A percentile compares a stretch with the other conserved stretches of the same genome.
Conservation (phyloP, 2,113 vertebrate genomes). For the Prietella phreatophila region DNA sequence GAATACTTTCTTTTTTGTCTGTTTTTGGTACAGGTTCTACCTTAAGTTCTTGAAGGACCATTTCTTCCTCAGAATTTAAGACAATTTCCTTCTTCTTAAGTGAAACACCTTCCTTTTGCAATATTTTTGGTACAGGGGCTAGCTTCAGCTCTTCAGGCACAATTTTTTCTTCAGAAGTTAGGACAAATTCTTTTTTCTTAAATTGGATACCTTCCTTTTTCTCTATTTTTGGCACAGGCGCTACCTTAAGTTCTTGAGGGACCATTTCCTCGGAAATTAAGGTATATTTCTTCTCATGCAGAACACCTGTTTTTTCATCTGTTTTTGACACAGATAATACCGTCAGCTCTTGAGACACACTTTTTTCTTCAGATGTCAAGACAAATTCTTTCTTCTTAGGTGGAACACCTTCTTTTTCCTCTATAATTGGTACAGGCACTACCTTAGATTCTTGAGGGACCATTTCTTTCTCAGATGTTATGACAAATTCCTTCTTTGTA, state of each 20-base stretch:
- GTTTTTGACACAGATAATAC: background rate
- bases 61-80: conserved; percentile 6
- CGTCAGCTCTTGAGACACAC: background rate
- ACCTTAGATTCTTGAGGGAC: background rate
- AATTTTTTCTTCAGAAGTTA: background rate
- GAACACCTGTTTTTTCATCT: background rate
- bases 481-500: background rate
- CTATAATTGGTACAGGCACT: background rate
- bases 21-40: background rate
- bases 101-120: background rate
- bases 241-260: background rate
- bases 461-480: background rate
- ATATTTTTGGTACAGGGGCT: background rate
- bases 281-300: background rate
- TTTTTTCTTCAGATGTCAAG: conserved; percentile 4
- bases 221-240: background rate
- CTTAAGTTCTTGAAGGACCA: background rate
- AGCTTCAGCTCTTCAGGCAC: background rate
- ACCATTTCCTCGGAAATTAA: background rate
- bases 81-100: background rate
- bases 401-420: background rate
- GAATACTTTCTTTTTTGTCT: background rate
- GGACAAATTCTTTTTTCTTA: background rate
- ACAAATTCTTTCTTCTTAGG: background rate
- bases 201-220: background rate